Conservation (phyloP, 2,113 vertebrate genomes). For the Corynorhinus townsendii region DNA sequence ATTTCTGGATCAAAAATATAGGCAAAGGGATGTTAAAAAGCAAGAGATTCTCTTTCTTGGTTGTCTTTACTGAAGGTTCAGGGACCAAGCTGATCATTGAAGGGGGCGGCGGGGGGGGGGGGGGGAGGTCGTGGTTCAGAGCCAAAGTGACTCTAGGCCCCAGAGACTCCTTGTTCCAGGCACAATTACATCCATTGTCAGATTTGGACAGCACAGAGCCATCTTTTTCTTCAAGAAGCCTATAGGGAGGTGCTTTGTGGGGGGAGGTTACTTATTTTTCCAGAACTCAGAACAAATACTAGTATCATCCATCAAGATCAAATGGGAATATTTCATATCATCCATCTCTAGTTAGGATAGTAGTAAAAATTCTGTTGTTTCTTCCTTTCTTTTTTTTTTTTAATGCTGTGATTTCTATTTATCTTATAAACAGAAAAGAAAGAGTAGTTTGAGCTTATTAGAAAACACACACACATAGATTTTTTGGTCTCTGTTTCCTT, state of each 20-base stretch:
- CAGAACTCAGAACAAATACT: background rate
- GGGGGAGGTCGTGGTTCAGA: background rate
- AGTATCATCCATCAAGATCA: slow-evolving; percentile 49
- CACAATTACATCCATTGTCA: slow-evolving; percentile 47
- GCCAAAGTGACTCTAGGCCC: background rate
- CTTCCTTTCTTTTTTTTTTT: background rate
- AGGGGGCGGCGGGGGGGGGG: background rate
- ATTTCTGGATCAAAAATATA: background rate
- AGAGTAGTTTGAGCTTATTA: slow-evolving; percentile 10
- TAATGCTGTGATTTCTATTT: slow-evolving; percentile 27
- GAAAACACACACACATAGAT: background rate
- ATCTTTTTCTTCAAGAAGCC: background rate
- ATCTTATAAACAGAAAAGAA: background rate
- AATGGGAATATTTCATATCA: slow-evolving; percentile 29
- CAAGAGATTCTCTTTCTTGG: background rate
- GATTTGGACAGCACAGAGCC: background rate
- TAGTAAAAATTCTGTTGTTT: background rate
- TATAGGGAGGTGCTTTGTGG: background rate
- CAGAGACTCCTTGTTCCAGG: background rate
- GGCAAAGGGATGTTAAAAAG: background rate
- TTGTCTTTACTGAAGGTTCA: background rate
- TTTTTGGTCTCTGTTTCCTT: slow-evolving; percentile 8
- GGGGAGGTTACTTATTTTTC: slow-evolving; percentile 32
- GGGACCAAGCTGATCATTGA: background rate
- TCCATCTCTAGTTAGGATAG: slow-evolving; percentile 6